A percentile compares a stretch with the other conserved stretches of the same genome.
These are phyloP conservation scores for Amorpha juglandis DNA, from an alignment of 2,888 invertebrate genomes.

Conservation along the genomic window DNA sequence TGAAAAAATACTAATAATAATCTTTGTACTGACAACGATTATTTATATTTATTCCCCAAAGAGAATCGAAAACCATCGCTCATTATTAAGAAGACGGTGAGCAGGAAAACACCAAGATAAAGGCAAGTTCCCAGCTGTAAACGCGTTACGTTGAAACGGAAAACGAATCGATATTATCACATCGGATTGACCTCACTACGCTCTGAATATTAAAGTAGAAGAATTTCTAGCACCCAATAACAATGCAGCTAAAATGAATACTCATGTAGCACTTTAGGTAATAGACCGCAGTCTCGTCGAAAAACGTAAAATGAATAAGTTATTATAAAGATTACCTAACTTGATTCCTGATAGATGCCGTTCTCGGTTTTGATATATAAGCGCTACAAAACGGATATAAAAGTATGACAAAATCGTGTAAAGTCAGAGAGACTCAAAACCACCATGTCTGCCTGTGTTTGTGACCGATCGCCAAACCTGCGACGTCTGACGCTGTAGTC, in stretches of 20 bases:
- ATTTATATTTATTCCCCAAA: not conserved
- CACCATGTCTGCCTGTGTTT: too few relatives aligned
- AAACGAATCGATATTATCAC: not conserved
- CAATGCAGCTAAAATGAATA: conserved; percentile 20
- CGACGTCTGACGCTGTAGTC: too few relatives aligned
- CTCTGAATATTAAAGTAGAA: conserved; percentile 4
- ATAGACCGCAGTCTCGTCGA: not conserved
- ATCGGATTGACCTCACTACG: not conserved
- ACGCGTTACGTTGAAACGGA: not conserved
- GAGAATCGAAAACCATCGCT: not conserved
- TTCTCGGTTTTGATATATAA: too few relatives aligned
- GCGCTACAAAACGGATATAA: too few relatives aligned
- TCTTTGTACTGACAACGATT: too few relatives aligned
- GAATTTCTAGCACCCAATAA: conserved; percentile 3
- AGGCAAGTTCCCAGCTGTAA: not conserved
- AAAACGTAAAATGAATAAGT: not conserved
- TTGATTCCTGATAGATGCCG: not conserved
- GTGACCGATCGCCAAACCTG: too few relatives aligned
- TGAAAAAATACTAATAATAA: not conserved
- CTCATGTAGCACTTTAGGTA: conserved; percentile 23
- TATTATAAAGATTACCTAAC: too few relatives aligned
- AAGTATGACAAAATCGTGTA: too few relatives aligned
- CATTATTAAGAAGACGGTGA: not conserved
- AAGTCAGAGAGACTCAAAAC: too few relatives aligned
- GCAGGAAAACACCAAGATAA: not conserved